Conservation (phyloP, 2,113 vertebrate genomes). For the Lagenorhynchus albirostris region DNA sequence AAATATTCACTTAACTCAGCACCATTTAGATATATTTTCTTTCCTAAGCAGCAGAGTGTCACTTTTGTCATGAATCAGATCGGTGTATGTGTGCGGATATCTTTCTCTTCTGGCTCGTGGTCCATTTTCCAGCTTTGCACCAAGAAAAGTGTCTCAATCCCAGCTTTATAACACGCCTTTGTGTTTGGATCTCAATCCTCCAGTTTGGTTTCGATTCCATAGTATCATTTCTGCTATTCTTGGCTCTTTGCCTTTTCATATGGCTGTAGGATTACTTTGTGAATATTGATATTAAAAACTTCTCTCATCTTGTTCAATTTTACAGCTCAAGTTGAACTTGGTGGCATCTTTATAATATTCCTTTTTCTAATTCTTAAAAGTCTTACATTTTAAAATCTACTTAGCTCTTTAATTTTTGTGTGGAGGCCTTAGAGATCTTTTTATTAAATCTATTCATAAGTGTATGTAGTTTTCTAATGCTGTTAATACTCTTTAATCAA, state of each 20-base stretch:
- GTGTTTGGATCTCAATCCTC: neutral
- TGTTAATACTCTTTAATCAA: neutral
- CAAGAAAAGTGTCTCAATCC: neutral
- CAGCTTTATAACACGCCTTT: neutral
- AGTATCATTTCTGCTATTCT: neutral
- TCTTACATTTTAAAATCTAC: neutral
- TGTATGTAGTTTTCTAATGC: neutral
- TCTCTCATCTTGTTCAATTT: neutral
- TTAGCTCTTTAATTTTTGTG: neutral
- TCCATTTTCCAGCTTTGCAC: neutral
- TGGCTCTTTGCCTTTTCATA: neutral
- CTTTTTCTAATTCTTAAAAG: neutral
- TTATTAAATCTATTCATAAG: neutral
- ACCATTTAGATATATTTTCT: neutral
- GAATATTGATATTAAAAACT: neutral
- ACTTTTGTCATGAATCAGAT: neutral
- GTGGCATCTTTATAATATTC: neutral
- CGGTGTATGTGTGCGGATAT: too few species aligned
- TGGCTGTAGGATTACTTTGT: neutral
- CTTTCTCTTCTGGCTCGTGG: neutral
- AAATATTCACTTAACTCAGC: neutral
- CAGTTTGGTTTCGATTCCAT: neutral
- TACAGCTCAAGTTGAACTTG: neutral
- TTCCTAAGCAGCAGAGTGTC: neutral
- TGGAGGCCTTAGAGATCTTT: neutral